Base-by-base conservation (phyloP, 2,113 vertebrate species). In the Epinephelus moara region DNA sequence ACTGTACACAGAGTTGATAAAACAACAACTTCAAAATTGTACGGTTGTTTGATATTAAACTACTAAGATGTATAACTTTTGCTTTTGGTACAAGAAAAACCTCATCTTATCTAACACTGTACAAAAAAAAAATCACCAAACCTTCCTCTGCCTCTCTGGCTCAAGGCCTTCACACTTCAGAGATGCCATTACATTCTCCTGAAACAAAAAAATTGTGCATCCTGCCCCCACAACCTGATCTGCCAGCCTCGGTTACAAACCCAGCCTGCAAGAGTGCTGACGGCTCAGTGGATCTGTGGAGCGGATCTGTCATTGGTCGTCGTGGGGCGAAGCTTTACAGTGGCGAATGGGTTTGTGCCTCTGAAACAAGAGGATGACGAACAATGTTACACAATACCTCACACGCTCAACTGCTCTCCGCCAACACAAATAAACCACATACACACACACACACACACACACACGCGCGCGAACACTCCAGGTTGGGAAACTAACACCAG, bases 261-360 rank as follows among this genome's bases (percentile, higher is more conserved):
- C 19, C 66, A 0, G 49, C 60, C 73, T 37, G 66, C 50, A 49
- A 2, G 68, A 25, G 72, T 1, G 42, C 52, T 23, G 50, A 63
- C 6, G 11, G 67, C 53, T 95, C 91, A 96, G 56, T 88, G 94
- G 59, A 97, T 95, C 53, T 93, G 89, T 25, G 97, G 97, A 1
- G 96, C 93, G 0, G 97, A 98, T 91, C 96, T 96, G 92, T 98
- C 97, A 1, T 98, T 96, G 93, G 97, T 98, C 37, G 95, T 86
- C 0, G 97, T 98, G 27, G 97, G 97, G 0, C 96, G 96, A 70
- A 98, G 96, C 92, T 98, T 98, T 33, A 98, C 97, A 0, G 97
- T 98, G 75, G 97, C 97, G 47, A 98, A 98, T 1, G 97, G 97
- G 90, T 98, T 98, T 3, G 97, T 97, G 76, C 97, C 97, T 83